Evolutionary conservation across 2,113 vertebrate genomes (phyloP).

Genomic region (Paraplagusia blochii): DNA sequence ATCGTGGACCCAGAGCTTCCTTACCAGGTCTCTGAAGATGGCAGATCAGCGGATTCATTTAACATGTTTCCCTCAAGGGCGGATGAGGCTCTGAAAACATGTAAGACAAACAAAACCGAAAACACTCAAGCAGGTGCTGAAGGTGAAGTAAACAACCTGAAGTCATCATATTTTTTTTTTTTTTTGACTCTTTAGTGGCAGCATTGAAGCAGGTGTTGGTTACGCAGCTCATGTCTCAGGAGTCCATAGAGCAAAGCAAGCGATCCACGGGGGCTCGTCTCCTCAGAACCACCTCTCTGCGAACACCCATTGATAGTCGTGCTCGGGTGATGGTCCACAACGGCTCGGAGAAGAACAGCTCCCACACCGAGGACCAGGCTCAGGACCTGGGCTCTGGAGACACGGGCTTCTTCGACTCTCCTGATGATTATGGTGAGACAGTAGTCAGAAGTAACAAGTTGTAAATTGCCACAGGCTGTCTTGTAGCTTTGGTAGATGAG

Average conservation of each 20-base stretch:
- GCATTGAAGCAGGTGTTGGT: slow-evolving; percentile 77
- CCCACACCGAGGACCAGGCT: slow-evolving; percentile 47
- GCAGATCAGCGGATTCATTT: slow-evolving; percentile 53
- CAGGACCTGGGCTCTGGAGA: slow-evolving; percentile 76
- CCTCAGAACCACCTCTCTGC: slow-evolving; percentile 76
- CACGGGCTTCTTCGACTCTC: slow-evolving; percentile 86
- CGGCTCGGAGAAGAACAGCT: slow-evolving; percentile 52
- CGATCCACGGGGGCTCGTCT: slow-evolving; percentile 68
- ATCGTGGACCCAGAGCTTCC: slow-evolving; percentile 63
- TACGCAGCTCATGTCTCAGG: slow-evolving; percentile 78
- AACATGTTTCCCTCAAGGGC: slow-evolving; percentile 67
- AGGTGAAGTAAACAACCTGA: neutral
- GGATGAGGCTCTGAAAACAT: slow-evolving; percentile 76
- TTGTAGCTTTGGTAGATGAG: no score
- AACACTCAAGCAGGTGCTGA: no score
- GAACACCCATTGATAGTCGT: slow-evolving; percentile 67
- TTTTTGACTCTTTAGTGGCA: slow-evolving; percentile 59
- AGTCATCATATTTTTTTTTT: neutral
- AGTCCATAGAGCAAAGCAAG: slow-evolving; percentile 61
- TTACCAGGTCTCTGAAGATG: slow-evolving; percentile 52
- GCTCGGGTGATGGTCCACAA: slow-evolving; percentile 58
- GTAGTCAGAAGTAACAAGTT: no score
- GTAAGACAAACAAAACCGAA: slow-evolving; percentile 46
- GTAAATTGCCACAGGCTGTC: no score
- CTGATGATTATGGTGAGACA: slow-evolving; percentile 78